Evolutionary conservation across 2,888 invertebrate species (phyloP).

Genomic region (Tetragonisca angustula): DNA sequence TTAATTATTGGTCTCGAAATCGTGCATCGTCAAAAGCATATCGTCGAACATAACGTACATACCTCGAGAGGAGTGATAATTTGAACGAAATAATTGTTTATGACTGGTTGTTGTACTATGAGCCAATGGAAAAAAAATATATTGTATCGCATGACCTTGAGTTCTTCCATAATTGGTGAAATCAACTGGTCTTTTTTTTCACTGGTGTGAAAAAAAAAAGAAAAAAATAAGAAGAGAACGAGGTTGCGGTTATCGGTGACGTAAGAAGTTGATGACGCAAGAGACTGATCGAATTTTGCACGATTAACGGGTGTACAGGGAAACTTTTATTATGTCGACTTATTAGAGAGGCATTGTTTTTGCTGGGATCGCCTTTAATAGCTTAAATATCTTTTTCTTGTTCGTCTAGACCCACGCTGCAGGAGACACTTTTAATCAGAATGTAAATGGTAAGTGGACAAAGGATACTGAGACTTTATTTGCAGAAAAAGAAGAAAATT

Average conservation of each 20-base stretch:
- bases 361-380: neutral
- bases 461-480: neutral
- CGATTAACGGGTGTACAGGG: slow-evolving; percentile 15
- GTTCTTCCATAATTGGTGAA: slow-evolving; percentile 58
- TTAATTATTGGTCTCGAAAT: neutral
- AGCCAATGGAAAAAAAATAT: slow-evolving; percentile 32
- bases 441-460: neutral
- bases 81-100: slow-evolving; percentile 32
- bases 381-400: neutral
- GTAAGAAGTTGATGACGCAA: slow-evolving; percentile 41
- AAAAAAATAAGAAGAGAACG: slow-evolving; percentile 40
- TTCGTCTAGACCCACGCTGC: neutral
- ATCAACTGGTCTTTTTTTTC: slow-evolving; percentile 59
- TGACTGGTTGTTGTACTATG: slow-evolving; percentile 20
- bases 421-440: neutral
- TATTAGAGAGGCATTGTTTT: neutral
- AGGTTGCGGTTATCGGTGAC: slow-evolving; percentile 36
- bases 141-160: slow-evolving; percentile 53
- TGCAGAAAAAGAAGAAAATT: neutral
- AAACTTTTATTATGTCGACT: neutral
- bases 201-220: slow-evolving; percentile 15
- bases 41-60: neutral
- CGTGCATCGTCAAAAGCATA: neutral
- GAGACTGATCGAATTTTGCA: slow-evolving; percentile 25
- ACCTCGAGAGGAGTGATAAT: neutral